A percentile compares a stretch with the other conserved stretches of the same genome.
phyloP scores from a whole-genome alignment of 2,113 vertebrate genomes.

The Plecotus auritus region DNA sequence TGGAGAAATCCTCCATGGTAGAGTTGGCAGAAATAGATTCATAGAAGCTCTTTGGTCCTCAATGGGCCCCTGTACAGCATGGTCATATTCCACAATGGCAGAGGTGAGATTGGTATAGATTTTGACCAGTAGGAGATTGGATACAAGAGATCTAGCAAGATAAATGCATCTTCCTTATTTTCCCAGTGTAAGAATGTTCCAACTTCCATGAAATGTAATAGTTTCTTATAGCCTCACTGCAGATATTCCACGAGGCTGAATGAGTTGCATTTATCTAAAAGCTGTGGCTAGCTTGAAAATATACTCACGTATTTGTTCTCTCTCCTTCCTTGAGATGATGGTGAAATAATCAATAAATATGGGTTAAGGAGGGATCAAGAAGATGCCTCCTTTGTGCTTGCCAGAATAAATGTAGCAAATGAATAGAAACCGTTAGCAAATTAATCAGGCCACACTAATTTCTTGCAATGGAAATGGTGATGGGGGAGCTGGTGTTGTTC shows the following conservation, averaged over 20 bases:
- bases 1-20: not conserved
- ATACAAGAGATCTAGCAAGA: not conserved
- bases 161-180: not conserved
- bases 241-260: not conserved
- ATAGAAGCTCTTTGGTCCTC: not conserved
- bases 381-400: not conserved
- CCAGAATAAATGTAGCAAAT: not conserved
- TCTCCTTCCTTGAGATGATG: not conserved
- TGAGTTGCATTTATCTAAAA: not conserved
- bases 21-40: not conserved
- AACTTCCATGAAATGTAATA: not conserved
- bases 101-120: not conserved
- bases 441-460: not conserved
- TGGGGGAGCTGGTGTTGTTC: not conserved
- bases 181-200: not conserved
- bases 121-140: not conserved
- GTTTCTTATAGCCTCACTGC: not conserved
- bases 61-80: not conserved
- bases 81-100: not conserved
- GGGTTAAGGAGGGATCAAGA: not conserved
- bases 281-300: not conserved
- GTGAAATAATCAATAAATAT: not conserved
- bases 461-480: not conserved
- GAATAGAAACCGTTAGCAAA: not conserved
- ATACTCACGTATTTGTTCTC: not conserved